A percentile compares a stretch with the other conserved stretches of the same genome.
phyloP scores from a whole-genome alignment of 2,888 invertebrate species.

The Epiblema foenella region DNA sequence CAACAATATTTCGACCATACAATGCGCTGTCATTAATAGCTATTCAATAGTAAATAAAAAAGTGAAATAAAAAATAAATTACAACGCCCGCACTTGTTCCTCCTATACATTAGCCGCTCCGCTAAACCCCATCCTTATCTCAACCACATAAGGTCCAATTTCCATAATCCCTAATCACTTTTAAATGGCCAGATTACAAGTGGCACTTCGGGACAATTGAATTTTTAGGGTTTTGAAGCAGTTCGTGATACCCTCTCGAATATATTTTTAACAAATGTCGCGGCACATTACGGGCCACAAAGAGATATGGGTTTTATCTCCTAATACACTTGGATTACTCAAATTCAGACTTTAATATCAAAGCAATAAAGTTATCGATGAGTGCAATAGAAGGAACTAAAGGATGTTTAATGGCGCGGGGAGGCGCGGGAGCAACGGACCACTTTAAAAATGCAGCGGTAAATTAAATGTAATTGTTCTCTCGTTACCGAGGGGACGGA shows the following conservation, averaged over 20 bases:
- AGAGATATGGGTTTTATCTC: constrained; percentile 31
- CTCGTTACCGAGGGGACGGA: constrained; percentile 71
- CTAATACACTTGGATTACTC: neutral
- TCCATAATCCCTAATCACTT: constrained; percentile 25
- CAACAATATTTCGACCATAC: neutral
- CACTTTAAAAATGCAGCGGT: constrained; percentile 81
- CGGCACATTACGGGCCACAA: constrained; percentile 64
- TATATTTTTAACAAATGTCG: constrained; percentile 83
- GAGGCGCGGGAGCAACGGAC: constrained; percentile 70
- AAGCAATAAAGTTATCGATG: constrained; percentile 9
- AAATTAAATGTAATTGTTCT: constrained; percentile 85
- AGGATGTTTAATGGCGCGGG: constrained; percentile 63
- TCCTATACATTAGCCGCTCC: constrained; percentile 49
- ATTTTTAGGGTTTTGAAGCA: constrained; percentile 64
- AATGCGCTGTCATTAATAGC: constrained; percentile 20
- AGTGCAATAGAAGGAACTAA: constrained; percentile 52
- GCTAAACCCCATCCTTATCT: constrained; percentile 43
- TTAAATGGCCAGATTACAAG: constrained; percentile 60
- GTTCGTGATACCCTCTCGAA: constrained; percentile 76
- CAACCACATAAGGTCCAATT: constrained; percentile 41
- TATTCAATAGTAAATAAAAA: constrained; percentile 34
- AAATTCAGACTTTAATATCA: constrained; percentile 24
- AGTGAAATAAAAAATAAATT: constrained; percentile 39
- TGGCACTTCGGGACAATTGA: constrained; percentile 77
- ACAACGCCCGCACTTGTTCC: constrained; percentile 58